phyloP scores from a whole-genome alignment of 2,113 vertebrate species.

The Alethe diademata region DNA sequence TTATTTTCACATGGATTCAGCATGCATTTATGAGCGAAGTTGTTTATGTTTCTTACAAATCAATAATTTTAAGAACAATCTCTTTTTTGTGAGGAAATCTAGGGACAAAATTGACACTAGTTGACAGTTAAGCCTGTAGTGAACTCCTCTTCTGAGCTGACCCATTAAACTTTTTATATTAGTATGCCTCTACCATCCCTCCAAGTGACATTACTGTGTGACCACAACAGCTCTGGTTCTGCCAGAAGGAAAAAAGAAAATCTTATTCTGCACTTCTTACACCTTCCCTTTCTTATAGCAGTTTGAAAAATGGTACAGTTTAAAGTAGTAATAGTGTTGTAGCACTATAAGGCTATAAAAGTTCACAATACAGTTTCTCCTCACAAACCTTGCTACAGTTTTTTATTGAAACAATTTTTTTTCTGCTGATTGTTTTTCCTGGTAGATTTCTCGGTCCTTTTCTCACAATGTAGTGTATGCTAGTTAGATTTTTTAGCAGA shows the following conservation, averaged over 20 bases:
- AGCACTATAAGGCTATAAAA: not conserved
- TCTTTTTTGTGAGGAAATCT: not conserved
- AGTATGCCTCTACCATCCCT: not conserved
- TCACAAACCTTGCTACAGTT: not conserved
- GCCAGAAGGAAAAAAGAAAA: not conserved
- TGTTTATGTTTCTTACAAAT: not conserved
- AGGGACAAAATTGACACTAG: not conserved
- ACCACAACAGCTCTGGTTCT: not conserved
- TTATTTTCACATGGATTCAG: not conserved
- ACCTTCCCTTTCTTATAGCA: not conserved
- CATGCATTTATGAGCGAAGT: not conserved
- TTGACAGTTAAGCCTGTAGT: not conserved
- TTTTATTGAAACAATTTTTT: constrained; percentile 27
- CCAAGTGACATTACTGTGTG: not conserved
- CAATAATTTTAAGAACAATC: not conserved
- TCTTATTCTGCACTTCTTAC: not conserved
- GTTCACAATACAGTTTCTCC: not conserved
- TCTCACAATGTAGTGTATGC: not conserved
- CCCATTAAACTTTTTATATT: not conserved
- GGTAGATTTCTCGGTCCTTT: not conserved
- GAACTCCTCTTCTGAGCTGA: not conserved
- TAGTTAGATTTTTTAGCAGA: not conserved
- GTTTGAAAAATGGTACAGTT: constrained; percentile 24
- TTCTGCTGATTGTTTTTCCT: not conserved
- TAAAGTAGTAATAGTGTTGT: not conserved